A percentile compares a stretch with the other conserved stretches of the same genome.
These are phyloP conservation scores for Tiliqua scincoides DNA, from an alignment of 2,113 vertebrate species.

Conservation along the genomic window DNA sequence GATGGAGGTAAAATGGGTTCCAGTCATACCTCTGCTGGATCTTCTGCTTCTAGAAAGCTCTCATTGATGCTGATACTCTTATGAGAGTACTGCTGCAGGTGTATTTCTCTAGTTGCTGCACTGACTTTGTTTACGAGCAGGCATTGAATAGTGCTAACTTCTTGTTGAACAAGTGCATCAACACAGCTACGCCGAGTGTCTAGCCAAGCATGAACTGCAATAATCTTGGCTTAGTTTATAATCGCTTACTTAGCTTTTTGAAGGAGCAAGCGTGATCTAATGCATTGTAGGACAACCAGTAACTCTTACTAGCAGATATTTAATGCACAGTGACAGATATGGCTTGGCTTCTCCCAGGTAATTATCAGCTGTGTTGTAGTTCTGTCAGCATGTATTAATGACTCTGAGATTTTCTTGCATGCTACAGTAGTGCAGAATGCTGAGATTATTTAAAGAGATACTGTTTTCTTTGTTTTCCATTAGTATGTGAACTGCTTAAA, in stretches of 20 bases:
- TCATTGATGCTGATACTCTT: not conserved
- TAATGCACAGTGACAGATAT: not conserved
- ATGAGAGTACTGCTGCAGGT: not conserved
- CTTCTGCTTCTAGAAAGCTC: not conserved
- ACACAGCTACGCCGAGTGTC: not conserved
- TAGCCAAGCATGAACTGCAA: not conserved
- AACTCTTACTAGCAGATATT: not conserved
- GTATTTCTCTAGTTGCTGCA: too few relatives aligned
- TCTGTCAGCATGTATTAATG: not conserved
- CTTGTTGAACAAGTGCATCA: not conserved
- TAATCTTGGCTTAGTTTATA: not conserved
- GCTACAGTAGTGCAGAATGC: not conserved
- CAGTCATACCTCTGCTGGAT: not conserved
- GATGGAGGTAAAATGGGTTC: not conserved
- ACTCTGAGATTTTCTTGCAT: not conserved
- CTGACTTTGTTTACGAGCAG: not conserved
- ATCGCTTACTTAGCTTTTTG: not conserved
- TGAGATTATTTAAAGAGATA: not conserved
- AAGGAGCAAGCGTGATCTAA: not conserved
- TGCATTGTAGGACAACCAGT: not conserved
- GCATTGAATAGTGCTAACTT: not conserved
- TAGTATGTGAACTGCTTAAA: not conserved
- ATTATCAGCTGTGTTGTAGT: not conserved
- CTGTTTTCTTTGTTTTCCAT: not conserved
- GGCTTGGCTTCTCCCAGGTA: fast-evolving